Conservation (phyloP, 2,888 invertebrate species). For the Drosophila algonquin region DNA sequence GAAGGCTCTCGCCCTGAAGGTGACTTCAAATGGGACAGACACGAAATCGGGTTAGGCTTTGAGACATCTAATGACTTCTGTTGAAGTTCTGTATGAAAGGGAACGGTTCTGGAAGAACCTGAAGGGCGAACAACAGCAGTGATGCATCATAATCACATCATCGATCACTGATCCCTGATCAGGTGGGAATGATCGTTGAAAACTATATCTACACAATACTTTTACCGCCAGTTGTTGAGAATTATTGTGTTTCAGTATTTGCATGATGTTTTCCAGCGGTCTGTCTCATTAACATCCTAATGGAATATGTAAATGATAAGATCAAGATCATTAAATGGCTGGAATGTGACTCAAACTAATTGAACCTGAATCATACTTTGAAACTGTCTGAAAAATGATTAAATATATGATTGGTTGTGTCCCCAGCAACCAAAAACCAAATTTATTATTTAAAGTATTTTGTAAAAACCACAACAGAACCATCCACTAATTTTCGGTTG, state of each 20-base stretch:
- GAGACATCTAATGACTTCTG: background rate
- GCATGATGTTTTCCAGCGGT: background rate
- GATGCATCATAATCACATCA: too few relatives aligned
- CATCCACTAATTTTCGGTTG: background rate
- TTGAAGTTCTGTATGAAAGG: background rate
- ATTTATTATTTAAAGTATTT: too few relatives aligned
- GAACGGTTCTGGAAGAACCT: background rate
- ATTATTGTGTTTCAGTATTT: background rate
- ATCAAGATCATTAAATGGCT: slow-evolving; percentile 13
- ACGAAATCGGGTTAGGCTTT: background rate
- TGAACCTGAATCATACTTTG: slow-evolving; percentile 3
- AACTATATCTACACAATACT: background rate
- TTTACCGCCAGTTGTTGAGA: background rate
- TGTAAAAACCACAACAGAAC: background rate
- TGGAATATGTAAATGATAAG: slow-evolving; percentile 35
- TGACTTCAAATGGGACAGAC: slow-evolving; percentile 13
- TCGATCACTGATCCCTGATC: too few relatives aligned
- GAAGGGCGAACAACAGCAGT: too few relatives aligned
- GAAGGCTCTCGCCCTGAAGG: slow-evolving; percentile 6
- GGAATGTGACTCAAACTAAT: slow-evolving; percentile 1
- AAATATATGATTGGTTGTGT: background rate
- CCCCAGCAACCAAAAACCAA: background rate
- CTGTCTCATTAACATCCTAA: slow-evolving; percentile 31
- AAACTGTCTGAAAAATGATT: background rate
- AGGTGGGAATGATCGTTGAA: background rate